phyloP scores from a whole-genome alignment of 2,113 vertebrate genomes.

The Eidolon helvum region DNA sequence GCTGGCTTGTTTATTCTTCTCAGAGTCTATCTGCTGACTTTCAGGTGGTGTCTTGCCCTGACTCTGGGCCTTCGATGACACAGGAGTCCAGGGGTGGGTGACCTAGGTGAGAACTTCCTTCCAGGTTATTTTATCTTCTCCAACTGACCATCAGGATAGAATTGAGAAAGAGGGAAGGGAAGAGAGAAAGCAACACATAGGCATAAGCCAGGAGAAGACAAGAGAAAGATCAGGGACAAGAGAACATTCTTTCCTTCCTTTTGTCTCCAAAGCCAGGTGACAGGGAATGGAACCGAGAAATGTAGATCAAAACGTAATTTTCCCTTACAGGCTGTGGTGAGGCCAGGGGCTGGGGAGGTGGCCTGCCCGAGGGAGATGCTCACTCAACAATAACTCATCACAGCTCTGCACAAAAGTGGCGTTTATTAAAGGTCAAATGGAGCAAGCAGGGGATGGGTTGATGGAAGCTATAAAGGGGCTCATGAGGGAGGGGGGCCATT shows the following conservation, averaged over 20 bases:
- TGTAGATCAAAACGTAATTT: conserved; percentile 78
- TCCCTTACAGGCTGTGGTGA: conserved; percentile 56
- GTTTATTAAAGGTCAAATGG: conserved; percentile 74
- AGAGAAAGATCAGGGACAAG: not conserved
- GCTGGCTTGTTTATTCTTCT: not conserved
- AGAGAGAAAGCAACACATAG: not conserved
- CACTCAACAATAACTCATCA: conserved; percentile 10
- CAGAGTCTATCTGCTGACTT: not conserved
- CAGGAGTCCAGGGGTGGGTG: not conserved
- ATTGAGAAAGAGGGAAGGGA: not conserved
- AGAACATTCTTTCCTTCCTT: conserved; percentile 48
- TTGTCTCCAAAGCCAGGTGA: conserved; percentile 55
- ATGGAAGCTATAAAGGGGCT: conserved; percentile 41
- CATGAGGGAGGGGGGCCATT: not conserved
- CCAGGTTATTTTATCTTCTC: not conserved
- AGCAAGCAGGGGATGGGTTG: conserved; percentile 5
- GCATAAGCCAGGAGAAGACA: not conserved
- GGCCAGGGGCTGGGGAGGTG: conserved; percentile 20
- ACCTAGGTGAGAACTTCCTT: not conserved
- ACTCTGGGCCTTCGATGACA: not conserved
- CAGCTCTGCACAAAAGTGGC: not conserved
- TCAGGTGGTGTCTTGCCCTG: not conserved
- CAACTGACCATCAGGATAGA: not conserved
- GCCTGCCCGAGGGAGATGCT: conserved; percentile 59
- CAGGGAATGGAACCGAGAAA: conserved; percentile 33